Evolutionary conservation across 2,113 vertebrate genomes (phyloP), one percentile per base, ranked within the genome.

Genomic region (Odontophorus gujanensis): DNA sequence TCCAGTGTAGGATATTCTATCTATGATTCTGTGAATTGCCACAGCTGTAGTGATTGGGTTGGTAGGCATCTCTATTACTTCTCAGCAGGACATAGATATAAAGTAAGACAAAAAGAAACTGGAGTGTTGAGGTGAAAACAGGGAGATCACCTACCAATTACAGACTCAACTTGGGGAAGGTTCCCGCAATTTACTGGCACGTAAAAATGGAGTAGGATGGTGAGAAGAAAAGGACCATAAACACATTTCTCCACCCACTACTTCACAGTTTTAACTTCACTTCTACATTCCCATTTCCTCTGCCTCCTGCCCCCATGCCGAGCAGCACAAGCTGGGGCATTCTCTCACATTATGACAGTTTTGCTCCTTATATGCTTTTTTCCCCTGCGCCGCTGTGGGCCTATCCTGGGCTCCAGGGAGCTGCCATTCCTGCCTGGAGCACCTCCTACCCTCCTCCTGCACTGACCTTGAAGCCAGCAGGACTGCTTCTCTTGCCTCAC

Each of bases 191-290:
- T n/a, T 68, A 12, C 45, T 79, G 25, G 1, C 11, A 68, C 12
- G 43, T 73, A 34, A 73, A 82, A 62, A 42, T 36, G 36, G 3
- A 48, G 4, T 43, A 40, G 19, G 8, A 34, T 47, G n/a, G 20
- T 72, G 66, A 57, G 11, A 68, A 57, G 50, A 6, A 55, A 50
- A 68, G 63, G 79, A 28, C 6, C 67, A 40, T 42, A 74, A 2
- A 4, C 17, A 69, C 20, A 7, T 62, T 78, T 10, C 15, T 6
- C 6, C 2, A 7, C 3, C 2, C 2, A 3, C 7, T 4, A 36
- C 42, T 75, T 79, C 10, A 12, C 7, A 21, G 21, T 63, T 12
- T 36, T 51, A 83, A 3, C 11, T 59, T 84, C 38, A 13, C 1
- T 59, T 13, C 8, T 61, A 40, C 11, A 30, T 55, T 26, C 4